Evolutionary conservation across 2,113 vertebrate species (phyloP).

Genomic region (Oryzias javanicus): DNA sequence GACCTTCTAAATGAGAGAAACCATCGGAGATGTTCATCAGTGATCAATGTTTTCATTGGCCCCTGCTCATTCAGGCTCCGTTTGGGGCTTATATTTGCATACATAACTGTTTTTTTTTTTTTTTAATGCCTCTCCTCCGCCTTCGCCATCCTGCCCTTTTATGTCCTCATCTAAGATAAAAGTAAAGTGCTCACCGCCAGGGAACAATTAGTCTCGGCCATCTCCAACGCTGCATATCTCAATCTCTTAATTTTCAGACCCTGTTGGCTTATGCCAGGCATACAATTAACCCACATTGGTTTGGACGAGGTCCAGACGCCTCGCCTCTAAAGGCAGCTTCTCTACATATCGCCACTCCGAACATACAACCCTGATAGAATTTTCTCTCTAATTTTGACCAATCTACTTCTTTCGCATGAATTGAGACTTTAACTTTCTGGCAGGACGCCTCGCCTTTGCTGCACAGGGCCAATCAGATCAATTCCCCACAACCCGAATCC

Average conservation of each 20-base stretch:
- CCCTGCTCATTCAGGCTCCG: conserved; percentile 18
- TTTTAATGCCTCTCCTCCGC: not conserved
- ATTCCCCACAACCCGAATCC: conserved; percentile 7
- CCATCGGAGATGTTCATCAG: conserved; percentile 51
- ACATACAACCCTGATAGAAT: conserved; percentile 1
- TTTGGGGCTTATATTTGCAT: conserved; percentile 15
- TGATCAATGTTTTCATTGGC: conserved; percentile 52
- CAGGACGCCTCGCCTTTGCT: conserved; percentile 9
- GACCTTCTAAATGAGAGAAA: conserved; percentile 40
- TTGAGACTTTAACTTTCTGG: conserved; percentile 25
- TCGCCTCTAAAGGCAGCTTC: conserved; percentile 27
- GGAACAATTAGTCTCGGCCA: conserved; percentile 78
- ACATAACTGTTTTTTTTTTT: not conserved
- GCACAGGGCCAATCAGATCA: not conserved
- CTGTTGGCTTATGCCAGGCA: conserved; percentile 26
- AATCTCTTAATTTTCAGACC: conserved; percentile 49
- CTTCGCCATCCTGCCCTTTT: conserved; percentile 25
- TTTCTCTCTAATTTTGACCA: conserved; percentile 15
- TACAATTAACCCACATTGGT: conserved; percentile 47
- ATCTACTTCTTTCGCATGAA: not conserved
- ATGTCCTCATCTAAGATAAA: conserved; percentile 75
- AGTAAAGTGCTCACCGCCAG: conserved; percentile 80
- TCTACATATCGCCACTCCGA: conserved; percentile 43
- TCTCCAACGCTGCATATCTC: conserved; percentile 52
- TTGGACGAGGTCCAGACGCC: conserved; percentile 24